phyloP scores from a whole-genome alignment of 2,113 vertebrate species.

The Phaethornis superciliosus region DNA sequence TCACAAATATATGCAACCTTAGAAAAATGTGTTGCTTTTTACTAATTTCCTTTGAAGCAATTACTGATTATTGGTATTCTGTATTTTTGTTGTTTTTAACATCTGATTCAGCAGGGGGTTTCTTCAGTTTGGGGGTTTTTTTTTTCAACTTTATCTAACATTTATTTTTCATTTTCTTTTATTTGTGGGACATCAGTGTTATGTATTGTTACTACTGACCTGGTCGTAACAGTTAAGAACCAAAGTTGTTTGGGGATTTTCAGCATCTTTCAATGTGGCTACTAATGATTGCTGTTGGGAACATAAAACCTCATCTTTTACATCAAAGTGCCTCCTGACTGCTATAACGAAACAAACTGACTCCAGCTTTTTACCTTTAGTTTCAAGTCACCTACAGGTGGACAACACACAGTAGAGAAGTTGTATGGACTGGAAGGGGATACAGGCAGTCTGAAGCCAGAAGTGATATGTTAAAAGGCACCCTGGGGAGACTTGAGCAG shows the following conservation, averaged over 20 bases:
- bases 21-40: background rate
- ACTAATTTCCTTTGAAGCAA: background rate
- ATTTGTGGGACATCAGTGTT: background rate
- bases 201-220: background rate
- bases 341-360: background rate
- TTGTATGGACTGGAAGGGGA: background rate
- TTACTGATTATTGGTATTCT: background rate
- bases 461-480: background rate
- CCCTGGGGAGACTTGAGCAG: background rate
- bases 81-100: background rate
- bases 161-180: background rate
- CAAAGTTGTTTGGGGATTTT: background rate
- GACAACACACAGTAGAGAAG: background rate
- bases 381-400: background rate
- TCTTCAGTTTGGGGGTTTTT: background rate
- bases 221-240: rapidly evolving
- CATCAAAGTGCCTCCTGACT: background rate
- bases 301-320: background rate
- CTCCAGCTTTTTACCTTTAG: background rate
- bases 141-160: background rate
- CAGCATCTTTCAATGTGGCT: background rate
- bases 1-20: background rate
- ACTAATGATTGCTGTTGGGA: background rate
- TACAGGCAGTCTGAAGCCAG: background rate
- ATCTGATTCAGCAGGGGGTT: background rate